These are phyloP conservation scores for Zaprionus ornatus DNA, from an alignment of 1,140 invertebrate genomes.

Conservation along the genomic window DNA sequence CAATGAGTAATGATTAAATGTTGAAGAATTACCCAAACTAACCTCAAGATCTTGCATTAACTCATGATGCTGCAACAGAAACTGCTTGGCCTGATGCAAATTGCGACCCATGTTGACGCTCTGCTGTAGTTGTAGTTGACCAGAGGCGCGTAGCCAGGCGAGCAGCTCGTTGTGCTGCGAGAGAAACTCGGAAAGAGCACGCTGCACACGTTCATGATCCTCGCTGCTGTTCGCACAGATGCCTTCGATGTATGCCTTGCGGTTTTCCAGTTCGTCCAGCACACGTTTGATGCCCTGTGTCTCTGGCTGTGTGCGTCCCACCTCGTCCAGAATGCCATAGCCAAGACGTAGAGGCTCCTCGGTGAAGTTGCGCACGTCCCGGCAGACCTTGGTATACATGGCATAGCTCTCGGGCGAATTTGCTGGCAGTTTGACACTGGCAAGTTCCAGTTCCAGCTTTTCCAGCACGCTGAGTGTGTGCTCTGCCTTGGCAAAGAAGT, in stretches of 20 bases:
- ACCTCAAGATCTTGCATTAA: conserved; percentile 90
- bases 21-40: background rate
- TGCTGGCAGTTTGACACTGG: conserved; percentile 87
- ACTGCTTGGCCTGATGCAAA: conserved; percentile 89
- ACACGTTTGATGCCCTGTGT: conserved; percentile 88
- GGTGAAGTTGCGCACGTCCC: conserved; percentile 86
- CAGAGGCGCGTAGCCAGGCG: conserved; percentile 88
- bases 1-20: conserved; percentile 15
- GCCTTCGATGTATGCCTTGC: conserved; percentile 88
- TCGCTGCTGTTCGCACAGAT: conserved; percentile 89
- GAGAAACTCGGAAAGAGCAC: conserved; percentile 88
- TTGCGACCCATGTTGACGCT: conserved; percentile 91
- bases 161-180: conserved; percentile 89
- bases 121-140: conserved; percentile 89
- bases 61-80: conserved; percentile 90
- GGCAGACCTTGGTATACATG: conserved; percentile 87
- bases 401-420: conserved; percentile 88
- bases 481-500: conserved; percentile 91
- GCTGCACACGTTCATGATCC: conserved; percentile 89
- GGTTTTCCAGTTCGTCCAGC: conserved; percentile 90
- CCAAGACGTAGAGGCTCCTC: conserved; percentile 88
- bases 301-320: conserved; percentile 87
- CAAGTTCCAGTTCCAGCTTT: conserved; percentile 91
- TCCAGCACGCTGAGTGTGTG: conserved; percentile 91
- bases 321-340: conserved; percentile 89